Evolutionary conservation across 2,113 vertebrate genomes (phyloP).

Genomic region (Thymallus thymallus): DNA sequence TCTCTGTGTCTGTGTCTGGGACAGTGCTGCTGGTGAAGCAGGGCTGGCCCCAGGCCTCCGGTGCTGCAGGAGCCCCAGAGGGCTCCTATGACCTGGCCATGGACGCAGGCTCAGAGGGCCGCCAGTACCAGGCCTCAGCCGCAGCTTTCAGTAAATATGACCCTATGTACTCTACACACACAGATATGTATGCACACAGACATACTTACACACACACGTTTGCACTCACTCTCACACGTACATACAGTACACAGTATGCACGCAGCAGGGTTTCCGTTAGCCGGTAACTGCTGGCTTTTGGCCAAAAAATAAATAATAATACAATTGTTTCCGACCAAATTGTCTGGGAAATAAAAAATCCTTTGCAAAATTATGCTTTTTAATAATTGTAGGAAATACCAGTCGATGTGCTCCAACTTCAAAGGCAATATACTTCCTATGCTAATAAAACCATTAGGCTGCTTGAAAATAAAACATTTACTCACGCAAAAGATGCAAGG

Average conservation of each 20-base stretch:
- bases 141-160: slow-evolving; percentile 87
- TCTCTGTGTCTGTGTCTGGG: slow-evolving; percentile 68
- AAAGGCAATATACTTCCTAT: too few relatives aligned
- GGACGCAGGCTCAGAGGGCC: slow-evolving; percentile 86
- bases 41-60: slow-evolving; percentile 85
- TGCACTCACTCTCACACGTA: not conserved
- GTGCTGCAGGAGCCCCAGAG: slow-evolving; percentile 84
- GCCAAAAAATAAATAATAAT: not conserved
- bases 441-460: too few relatives aligned
- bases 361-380: too few relatives aligned
- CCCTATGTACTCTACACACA: slow-evolving; percentile 40
- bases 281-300: not conserved
- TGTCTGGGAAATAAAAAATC: too few relatives aligned
- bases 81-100: slow-evolving; percentile 89
- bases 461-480: too few relatives aligned
- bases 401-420: too few relatives aligned
- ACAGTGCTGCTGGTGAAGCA: slow-evolving; percentile 91
- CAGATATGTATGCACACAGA: not conserved
- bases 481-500: too few relatives aligned
- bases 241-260: not conserved
- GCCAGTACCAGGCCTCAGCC: slow-evolving; percentile 87
- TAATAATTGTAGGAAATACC: too few relatives aligned
- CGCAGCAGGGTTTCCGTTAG: not conserved
- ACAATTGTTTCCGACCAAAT: too few relatives aligned
- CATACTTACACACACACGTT: not conserved